A percentile compares a stretch with the other conserved stretches of the same genome.
Evolutionary conservation across 2,888 invertebrate species (phyloP).

Genomic region (Coenonympha arcania): DNA sequence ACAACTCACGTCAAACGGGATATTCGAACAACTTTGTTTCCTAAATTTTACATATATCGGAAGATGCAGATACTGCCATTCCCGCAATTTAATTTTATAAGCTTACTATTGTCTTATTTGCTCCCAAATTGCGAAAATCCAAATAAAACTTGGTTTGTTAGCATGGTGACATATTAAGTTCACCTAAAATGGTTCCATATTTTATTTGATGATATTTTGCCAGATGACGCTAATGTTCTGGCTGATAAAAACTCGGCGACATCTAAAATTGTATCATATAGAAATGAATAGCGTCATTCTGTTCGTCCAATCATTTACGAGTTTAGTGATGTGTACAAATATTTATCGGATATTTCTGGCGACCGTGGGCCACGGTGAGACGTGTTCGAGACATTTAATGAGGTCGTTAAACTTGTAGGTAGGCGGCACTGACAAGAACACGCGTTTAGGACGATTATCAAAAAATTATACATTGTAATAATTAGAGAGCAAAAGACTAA

Average conservation of each 20-base stretch:
- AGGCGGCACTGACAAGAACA: background rate
- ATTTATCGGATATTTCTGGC: constrained; percentile 53
- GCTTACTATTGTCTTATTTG: too few species aligned
- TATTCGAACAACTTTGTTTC: too few species aligned
- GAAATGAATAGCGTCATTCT: constrained; percentile 8
- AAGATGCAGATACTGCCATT: too few species aligned
- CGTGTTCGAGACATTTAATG: constrained; percentile 35
- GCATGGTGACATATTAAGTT: too few species aligned
- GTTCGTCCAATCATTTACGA: constrained; percentile 15
- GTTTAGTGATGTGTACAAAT: constrained; percentile 37
- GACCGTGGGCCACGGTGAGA: constrained; percentile 38
- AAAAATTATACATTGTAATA: background rate
- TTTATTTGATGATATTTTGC: too few species aligned
- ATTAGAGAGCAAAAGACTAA: background rate
- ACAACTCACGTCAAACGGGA: too few species aligned
- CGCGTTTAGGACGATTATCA: background rate
- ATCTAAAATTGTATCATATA: background rate
- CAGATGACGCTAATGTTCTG: background rate
- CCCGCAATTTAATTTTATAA: too few species aligned
- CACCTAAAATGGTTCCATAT: too few species aligned
- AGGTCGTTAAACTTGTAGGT: constrained; percentile 43
- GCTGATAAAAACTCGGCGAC: background rate
- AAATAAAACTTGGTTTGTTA: too few species aligned
- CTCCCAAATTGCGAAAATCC: too few species aligned
- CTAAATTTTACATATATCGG: too few species aligned